A percentile compares a stretch with the other conserved stretches of the same genome.
phyloP scores from a whole-genome alignment of 2,797 vertebrate genomes.

The Pseudocheirus occidentalis region DNA sequence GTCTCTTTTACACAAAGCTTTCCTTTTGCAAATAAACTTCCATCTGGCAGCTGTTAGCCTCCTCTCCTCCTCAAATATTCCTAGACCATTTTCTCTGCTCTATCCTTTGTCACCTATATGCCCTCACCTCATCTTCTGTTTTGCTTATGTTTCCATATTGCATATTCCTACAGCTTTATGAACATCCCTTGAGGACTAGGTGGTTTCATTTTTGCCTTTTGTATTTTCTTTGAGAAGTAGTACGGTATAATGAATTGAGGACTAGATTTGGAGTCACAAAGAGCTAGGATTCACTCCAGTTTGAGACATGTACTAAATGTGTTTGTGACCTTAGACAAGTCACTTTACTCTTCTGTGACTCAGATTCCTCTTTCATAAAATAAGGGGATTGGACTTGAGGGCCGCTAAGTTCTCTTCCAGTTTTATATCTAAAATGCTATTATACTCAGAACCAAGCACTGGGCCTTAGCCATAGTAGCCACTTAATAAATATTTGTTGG shows the following conservation, averaged over 20 bases:
- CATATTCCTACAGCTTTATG: background rate
- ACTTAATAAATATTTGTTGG: background rate
- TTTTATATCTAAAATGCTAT: background rate
- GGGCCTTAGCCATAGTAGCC: background rate
- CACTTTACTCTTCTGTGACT: background rate
- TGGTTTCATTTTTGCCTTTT: background rate
- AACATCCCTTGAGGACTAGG: background rate
- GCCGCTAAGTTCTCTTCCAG: background rate
- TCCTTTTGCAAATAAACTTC: no score
- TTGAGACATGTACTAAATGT: background rate
- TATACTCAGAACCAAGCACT: background rate
- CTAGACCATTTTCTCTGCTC: background rate
- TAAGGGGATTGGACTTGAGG: background rate
- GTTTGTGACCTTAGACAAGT: background rate
- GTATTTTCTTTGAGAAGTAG: background rate
- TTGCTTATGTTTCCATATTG: background rate
- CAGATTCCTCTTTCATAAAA: background rate
- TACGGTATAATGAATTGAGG: background rate
- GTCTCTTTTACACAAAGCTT: background rate
- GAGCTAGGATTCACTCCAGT: background rate
- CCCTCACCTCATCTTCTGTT: background rate
- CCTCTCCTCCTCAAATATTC: background rate
- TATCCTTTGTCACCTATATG: background rate
- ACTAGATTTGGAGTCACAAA: background rate
- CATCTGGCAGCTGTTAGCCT: background rate